These are phyloP conservation scores for Xyliphius kryptos DNA, from an alignment of 2,113 vertebrate species.

Conservation along the genomic window DNA sequence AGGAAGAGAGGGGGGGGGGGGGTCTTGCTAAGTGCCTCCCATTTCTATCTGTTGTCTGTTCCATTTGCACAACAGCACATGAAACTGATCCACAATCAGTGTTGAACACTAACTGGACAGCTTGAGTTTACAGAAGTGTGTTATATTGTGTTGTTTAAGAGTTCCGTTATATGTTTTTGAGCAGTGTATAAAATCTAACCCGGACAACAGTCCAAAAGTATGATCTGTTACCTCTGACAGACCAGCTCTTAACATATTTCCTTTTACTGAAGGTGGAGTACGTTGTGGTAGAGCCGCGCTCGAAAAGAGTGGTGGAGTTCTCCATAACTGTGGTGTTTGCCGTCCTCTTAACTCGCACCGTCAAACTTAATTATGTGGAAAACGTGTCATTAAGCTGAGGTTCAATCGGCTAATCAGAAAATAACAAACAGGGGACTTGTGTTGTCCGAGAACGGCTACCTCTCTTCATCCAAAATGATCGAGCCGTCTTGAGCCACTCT, in stretches of 20 bases:
- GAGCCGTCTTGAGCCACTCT: constrained; percentile 83
- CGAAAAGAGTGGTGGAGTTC: constrained; percentile 77
- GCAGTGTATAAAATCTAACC: too few relatives aligned
- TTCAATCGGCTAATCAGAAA: not conserved
- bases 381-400: not conserved
- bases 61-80: too few relatives aligned
- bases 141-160: too few relatives aligned
- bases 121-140: too few relatives aligned
- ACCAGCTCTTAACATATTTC: constrained; percentile 74
- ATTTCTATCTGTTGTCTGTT: too few relatives aligned
- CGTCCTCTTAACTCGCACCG: constrained; percentile 72
- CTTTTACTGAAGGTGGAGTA: constrained; percentile 77
- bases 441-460: constrained; percentile 48
- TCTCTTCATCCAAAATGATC: constrained; percentile 82
- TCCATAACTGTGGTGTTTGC: constrained; percentile 72
- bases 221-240: constrained; percentile 66
- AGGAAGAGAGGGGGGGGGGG: too few relatives aligned
- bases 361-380: constrained; percentile 65
- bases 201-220: not conserved
- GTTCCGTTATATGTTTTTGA: too few relatives aligned
- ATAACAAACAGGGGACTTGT: not conserved
- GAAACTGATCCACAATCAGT: too few relatives aligned
- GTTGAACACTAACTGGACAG: too few relatives aligned
- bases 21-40: too few relatives aligned
- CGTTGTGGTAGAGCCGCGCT: constrained; percentile 77